Percentiles rank a stretch among this genome's conserved stretches.
Conservation (phyloP, 2,797 vertebrate species). For the Xiphophorus birchmanni region DNA sequence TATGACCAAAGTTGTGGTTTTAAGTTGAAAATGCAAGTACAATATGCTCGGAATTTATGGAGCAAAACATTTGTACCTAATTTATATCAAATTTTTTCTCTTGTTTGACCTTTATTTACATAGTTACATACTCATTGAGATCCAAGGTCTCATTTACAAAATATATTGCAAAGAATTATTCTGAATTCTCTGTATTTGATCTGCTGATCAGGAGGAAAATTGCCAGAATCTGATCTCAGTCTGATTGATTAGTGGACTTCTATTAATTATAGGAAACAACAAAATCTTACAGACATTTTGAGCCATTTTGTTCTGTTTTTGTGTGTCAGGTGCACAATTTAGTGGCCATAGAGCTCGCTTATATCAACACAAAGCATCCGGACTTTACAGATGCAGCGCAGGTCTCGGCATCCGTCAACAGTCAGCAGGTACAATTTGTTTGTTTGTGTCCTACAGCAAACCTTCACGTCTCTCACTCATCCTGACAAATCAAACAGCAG, state of each 20-base stretch:
- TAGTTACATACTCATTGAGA: too few relatives aligned
- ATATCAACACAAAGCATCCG: slow-evolving; percentile 90
- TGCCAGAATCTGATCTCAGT: slow-evolving; percentile 1
- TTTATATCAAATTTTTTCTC: not conserved
- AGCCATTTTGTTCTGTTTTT: not conserved
- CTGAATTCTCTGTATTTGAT: not conserved
- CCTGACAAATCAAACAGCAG: slow-evolving; percentile 20
- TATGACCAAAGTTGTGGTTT: not conserved
- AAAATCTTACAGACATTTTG: slow-evolving; percentile 1
- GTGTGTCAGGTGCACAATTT: slow-evolving; percentile 82
- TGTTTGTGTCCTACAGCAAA: slow-evolving; percentile 32
- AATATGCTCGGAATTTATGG: not conserved
- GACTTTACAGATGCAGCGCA: slow-evolving; percentile 86
- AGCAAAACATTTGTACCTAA: not conserved
- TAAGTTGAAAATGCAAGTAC: not conserved
- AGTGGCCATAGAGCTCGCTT: slow-evolving; percentile 86
- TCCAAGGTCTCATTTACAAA: too few relatives aligned
- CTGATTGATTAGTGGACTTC: not conserved
- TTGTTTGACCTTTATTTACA: too few relatives aligned
- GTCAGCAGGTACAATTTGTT: slow-evolving; percentile 78
- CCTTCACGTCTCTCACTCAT: slow-evolving; percentile 23
- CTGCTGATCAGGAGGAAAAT: not conserved
- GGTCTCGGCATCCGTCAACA: slow-evolving; percentile 86
- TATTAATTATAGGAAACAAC: slow-evolving; percentile 19
- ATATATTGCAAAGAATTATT: not conserved